Evolutionary conservation across 2,113 vertebrate genomes (phyloP).

Genomic region (Platichthys stellatus): DNA sequence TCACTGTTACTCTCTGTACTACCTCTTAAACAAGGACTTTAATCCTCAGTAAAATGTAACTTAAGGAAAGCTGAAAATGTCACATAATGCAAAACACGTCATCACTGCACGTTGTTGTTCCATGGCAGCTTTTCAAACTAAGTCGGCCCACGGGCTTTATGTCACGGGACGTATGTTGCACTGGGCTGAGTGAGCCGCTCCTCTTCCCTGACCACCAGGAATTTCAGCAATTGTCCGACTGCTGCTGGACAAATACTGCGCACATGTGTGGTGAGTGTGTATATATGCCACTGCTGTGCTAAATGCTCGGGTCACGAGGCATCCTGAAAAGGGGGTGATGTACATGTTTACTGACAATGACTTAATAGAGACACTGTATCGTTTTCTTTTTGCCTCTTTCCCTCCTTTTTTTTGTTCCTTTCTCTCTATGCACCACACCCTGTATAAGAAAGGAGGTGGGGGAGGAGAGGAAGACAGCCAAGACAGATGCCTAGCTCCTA

Average conservation of each 20-base stretch:
- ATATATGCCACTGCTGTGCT: slow-evolving; percentile 21
- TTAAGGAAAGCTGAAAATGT: neutral
- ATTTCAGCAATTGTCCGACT: slow-evolving; percentile 11
- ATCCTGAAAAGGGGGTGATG: slow-evolving; percentile 41
- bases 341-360: slow-evolving; percentile 45
- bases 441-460: slow-evolving; percentile 18
- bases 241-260: slow-evolving; percentile 9
- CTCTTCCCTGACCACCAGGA: slow-evolving; percentile 1
- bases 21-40: neutral
- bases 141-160: neutral
- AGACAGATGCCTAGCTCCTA: slow-evolving; percentile 38
- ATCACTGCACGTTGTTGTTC: neutral
- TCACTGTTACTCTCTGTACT: neutral
- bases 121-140: neutral
- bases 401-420: slow-evolving; percentile 14
- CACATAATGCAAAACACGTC: no score
- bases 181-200: neutral
- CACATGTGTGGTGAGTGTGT: neutral
- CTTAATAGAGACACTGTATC: slow-evolving; percentile 63
- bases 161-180: neutral
- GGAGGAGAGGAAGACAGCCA: slow-evolving; percentile 27
- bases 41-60: neutral
- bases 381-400: slow-evolving; percentile 32
- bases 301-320: slow-evolving; percentile 44
- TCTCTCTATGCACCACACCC: slow-evolving; percentile 35